Evolutionary conservation across 1,140 invertebrate species (phyloP), one percentile per base, ranked within the genome.

Genomic region (Carposina sasakii): DNA sequence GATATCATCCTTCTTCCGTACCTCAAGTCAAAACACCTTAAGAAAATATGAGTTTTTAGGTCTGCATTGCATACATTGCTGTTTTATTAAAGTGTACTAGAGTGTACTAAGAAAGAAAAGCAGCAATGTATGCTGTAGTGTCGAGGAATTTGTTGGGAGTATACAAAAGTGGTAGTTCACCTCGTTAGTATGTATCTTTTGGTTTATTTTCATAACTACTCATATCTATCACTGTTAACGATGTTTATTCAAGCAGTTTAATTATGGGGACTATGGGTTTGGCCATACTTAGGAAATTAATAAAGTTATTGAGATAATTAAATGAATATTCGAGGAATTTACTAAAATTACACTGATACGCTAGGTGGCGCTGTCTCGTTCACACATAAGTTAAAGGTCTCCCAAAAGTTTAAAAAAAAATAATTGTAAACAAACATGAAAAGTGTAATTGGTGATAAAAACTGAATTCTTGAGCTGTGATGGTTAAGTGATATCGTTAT

Each of bases 161-260:
- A 22, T 49, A 24, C 33, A 44, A 47, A 24, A 41, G 57, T 65
- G 62, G 66, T 71, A 67, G 44, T 22, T 24, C 47, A 67, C 62
- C 75, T 83, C 76, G 79, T 83, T 83, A 79, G 57, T 69, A 56
- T 46, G 56, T 45, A 64, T 69, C 60, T 74, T 70, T 81, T 81
- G 63, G 70, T 83, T 81, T 81, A 81, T 83, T 83, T 82, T 77
- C 75, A 72, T 81, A 83, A 83, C 71, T 76, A 82, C 71, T 65
- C 70, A 63, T 76, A 83, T 83, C 78, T 81, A 83, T 83, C 76
- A 83, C 74, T 76, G 79, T 81, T 83, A 83, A 83, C 79, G 75
- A 82, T 79, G 78, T 83, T 83, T 83, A 83, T 83, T 81, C 74
- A 83, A 83, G 71, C 76, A 64, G 67, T 67, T 75, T 60, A 48